Evolutionary conservation across 2,888 invertebrate genomes (phyloP), one percentile per base, ranked within the genome.

Genomic region (Rhamphomyia laevipes): DNA sequence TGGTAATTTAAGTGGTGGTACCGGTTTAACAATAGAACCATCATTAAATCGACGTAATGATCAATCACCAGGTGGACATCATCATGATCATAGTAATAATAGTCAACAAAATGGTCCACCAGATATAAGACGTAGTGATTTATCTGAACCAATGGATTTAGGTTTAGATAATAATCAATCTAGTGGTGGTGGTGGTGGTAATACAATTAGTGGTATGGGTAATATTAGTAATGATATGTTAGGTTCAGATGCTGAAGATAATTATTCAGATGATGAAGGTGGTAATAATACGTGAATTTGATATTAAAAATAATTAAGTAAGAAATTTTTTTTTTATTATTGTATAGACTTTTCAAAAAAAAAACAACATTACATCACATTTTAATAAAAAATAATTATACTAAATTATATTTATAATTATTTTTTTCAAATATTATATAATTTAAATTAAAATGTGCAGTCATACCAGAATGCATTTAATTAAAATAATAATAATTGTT

Each of bases 221-320:
- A 35, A 35, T n/a, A 35, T 35, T 35, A n/a, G 5, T 35, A 13
- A 13, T n/a, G 27, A 42, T 42, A 42, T 21, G 13, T 27, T 42
- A 42, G 42, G 42, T 17, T 68, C 67, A 43, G 68, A 68, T 55
- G 63, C 59, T 51, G 69, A 70, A 23, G 70, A 70, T 38, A 67
- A 64, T 51, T 70, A 67, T 57, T 68, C 70, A 42, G 70, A 70
- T 55, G 70, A 70, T 53, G 70, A 70, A 51, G 68, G 67, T 33
- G 67, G 65, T 48, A 68, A 66, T 51, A 66, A 69, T 52, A 66
- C 69, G 63, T 68, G 51, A 55, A 53, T 52, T 48, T 45, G 43
- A 50, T n/a, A n/a, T n/a, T n/a, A n/a, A n/a, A 41, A 13, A 13
- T 48, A 41, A 37, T 23, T 37, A n/a, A 23, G 27, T 10, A 13